Percentiles rank a stretch among this genome's conserved stretches.
phyloP scores from a whole-genome alignment of 2,113 vertebrate species.

The chimpanzee (Pan troglodytes) region NHGRI_mPanTro3-v2.1_pri NC_072410.2:114232501-114233000 shows the following conservation, averaged over 20 bases:
- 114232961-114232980: not conserved
- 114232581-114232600: not conserved
- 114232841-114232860: not conserved
- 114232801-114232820: too few species aligned
- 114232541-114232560: not conserved
- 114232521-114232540: accelerated
- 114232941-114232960: not conserved
- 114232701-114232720: accelerated
- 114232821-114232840: not conserved
- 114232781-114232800: not conserved
- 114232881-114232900: not conserved
- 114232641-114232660: not conserved
- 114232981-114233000: not conserved
- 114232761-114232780: not conserved
- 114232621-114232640: accelerated
- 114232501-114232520: too few species aligned
- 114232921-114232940: not conserved
- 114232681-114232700: not conserved
- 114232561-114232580: not conserved
- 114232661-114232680: not conserved
- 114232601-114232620: too few species aligned
- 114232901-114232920: too few species aligned
- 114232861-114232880: not conserved
- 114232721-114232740: not conserved
- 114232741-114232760: not conserved